phyloP scores from a whole-genome alignment of 2,797 vertebrate species.

The Syngnathus rostellatus region DNA sequence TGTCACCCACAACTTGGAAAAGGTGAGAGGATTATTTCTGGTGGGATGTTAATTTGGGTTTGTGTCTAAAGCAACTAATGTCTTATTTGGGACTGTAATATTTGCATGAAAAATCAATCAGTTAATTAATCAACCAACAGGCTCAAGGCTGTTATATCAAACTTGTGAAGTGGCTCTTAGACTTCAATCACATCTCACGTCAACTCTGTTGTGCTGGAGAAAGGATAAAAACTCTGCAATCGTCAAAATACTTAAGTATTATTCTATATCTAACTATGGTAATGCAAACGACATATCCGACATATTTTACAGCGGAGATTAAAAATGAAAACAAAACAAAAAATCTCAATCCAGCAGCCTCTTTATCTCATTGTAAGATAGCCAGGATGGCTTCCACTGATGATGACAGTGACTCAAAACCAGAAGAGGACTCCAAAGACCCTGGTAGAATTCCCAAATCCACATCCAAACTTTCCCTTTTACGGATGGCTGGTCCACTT shows the following conservation, averaged over 20 bases:
- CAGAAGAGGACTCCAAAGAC: slow-evolving; percentile 97
- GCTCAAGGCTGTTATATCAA: neutral
- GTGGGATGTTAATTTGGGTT: neutral
- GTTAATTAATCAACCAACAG: neutral
- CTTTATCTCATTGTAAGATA: slow-evolving; percentile 17
- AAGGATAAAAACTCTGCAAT: neutral
- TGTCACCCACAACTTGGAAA: slow-evolving; percentile 61
- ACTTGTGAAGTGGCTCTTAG: neutral
- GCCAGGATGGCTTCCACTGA: slow-evolving; percentile 47
- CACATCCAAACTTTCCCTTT: slow-evolving; percentile 89
- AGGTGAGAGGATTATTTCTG: slow-evolving; percentile 56
- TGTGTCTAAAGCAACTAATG: neutral
- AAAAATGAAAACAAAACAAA: neutral
- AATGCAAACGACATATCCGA: neutral
- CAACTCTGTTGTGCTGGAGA: neutral
- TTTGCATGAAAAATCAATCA: neutral
- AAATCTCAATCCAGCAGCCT: neutral
- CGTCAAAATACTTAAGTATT: neutral
- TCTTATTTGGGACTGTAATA: neutral
- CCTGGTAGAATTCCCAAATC: slow-evolving; percentile 98
- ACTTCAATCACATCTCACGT: neutral
- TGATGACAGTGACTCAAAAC: slow-evolving; percentile 82
- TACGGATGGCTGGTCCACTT: slow-evolving; percentile 69
- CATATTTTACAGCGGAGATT: neutral
- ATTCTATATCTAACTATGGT: neutral